Percentiles rank a stretch among this genome's conserved stretches.
Conservation (phyloP, 2,888 invertebrate genomes). For the Epinotia bilunana region DNA sequence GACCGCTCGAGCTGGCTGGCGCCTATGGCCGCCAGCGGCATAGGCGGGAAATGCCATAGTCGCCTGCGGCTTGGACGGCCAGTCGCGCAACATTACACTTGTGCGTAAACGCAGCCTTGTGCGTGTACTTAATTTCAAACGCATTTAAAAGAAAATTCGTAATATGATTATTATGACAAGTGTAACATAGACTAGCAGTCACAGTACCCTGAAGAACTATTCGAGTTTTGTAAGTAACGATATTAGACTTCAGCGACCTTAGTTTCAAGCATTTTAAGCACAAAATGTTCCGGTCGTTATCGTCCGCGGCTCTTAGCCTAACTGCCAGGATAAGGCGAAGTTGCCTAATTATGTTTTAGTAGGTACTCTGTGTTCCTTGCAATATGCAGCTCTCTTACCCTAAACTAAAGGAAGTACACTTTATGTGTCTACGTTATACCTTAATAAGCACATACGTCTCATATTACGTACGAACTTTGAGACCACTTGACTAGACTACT, state of each 20-base stretch:
- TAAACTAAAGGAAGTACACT: constrained; percentile 19
- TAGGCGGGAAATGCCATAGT: too few relatives aligned
- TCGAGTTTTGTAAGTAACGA: constrained; percentile 23
- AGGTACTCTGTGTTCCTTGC: constrained; percentile 27
- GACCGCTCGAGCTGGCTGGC: too few relatives aligned
- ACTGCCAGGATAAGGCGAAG: constrained; percentile 36
- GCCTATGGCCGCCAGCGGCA: too few relatives aligned
- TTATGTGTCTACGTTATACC: constrained; percentile 23
- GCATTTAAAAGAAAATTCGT: not conserved
- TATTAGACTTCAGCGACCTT: constrained; percentile 20
- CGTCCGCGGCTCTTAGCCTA: constrained; percentile 32
- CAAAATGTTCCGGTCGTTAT: constrained; percentile 29
- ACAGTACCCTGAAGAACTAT: constrained; percentile 29
- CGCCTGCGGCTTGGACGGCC: too few relatives aligned
- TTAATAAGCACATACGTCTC: not conserved
- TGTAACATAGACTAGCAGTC: not conserved
- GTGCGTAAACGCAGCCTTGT: too few relatives aligned
- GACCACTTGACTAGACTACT: too few relatives aligned
- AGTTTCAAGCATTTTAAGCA: constrained; percentile 20
- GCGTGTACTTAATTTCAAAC: not conserved
- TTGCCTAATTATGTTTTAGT: constrained; percentile 39
- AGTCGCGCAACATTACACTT: too few relatives aligned
- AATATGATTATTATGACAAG: not conserved
- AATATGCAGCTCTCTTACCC: constrained; percentile 37
- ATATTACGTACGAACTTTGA: not conserved